These are phyloP conservation scores for Drosophila melanosoma DNA, from an alignment of 2,888 invertebrate species.

Conservation along the genomic window DNA sequence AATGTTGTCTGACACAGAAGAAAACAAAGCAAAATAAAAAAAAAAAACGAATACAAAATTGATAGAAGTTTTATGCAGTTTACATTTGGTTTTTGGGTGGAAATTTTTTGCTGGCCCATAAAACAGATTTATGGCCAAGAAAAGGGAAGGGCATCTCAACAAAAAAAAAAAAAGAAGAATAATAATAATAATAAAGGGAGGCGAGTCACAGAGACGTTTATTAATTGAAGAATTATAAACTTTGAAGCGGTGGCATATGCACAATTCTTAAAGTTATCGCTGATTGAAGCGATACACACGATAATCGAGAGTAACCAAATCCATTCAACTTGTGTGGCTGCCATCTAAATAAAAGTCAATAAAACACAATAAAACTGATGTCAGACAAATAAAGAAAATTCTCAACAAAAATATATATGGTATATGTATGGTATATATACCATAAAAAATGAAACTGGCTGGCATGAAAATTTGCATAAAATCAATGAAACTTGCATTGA, in stretches of 20 bases:
- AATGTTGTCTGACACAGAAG: constrained; percentile 56
- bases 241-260: constrained; percentile 42
- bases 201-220: constrained; percentile 60
- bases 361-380: constrained; percentile 70
- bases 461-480: constrained; percentile 71
- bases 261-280: constrained; percentile 41
- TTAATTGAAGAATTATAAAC: constrained; percentile 77
- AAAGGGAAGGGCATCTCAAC: constrained; percentile 61
- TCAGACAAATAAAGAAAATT: constrained; percentile 60
- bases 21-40: not conserved
- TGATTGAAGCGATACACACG: constrained; percentile 47
- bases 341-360: constrained; percentile 48
- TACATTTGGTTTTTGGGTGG: constrained; percentile 51
- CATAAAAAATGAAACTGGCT: constrained; percentile 35
- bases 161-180: not conserved
- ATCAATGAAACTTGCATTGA: constrained; percentile 64
- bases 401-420: constrained; percentile 62
- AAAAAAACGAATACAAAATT: constrained; percentile 41
- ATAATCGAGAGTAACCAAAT: constrained; percentile 55
- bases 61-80: constrained; percentile 79
- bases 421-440: constrained; percentile 39
- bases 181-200: constrained; percentile 26
- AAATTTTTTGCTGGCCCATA: constrained; percentile 63
- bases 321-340: constrained; percentile 68
- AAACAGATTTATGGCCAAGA: constrained; percentile 73